Evolutionary conservation across 2,888 invertebrate genomes (phyloP).

Genomic region (Andrena praecox): DNA sequence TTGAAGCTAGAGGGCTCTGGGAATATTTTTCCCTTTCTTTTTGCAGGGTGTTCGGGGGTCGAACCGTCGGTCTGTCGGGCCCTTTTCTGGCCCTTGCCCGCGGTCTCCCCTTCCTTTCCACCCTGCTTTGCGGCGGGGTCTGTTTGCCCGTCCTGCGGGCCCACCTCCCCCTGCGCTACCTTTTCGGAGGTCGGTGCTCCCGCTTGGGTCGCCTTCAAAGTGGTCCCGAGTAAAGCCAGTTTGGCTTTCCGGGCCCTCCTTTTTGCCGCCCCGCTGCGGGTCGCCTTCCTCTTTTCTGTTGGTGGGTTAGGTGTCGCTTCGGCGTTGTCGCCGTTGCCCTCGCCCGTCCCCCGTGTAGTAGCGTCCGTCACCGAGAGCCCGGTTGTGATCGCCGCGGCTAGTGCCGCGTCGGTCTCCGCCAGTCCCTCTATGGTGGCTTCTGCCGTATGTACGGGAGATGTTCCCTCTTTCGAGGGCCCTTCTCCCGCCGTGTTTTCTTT

Average conservation of each 20-base stretch:
- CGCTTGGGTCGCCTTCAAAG: neutral
- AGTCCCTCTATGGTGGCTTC: neutral
- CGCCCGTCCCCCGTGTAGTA: accelerated
- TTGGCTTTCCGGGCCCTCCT: neutral
- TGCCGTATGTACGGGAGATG: neutral
- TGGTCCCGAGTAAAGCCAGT: neutral
- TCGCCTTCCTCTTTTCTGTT: neutral
- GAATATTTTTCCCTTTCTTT: neutral
- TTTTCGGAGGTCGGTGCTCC: neutral
- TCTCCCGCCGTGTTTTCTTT: neutral
- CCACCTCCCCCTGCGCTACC: neutral
- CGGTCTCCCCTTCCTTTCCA: neutral
- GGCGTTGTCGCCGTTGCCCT: neutral
- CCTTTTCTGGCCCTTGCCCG: neutral
- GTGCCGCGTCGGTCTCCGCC: neutral
- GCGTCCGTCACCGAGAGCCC: neutral
- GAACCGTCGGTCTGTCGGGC: neutral
- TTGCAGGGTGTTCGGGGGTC: neutral
- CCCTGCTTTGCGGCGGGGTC: neutral
- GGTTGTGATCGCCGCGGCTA: neutral
- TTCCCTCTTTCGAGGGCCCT: neutral
- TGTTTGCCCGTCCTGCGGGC: neutral
- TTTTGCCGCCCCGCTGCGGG: neutral
- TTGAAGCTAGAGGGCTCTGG: neutral
- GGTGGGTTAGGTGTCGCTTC: accelerated